Conservation (phyloP, 2,888 invertebrate species). For the Mesorhabditis spiculigera region DNA sequence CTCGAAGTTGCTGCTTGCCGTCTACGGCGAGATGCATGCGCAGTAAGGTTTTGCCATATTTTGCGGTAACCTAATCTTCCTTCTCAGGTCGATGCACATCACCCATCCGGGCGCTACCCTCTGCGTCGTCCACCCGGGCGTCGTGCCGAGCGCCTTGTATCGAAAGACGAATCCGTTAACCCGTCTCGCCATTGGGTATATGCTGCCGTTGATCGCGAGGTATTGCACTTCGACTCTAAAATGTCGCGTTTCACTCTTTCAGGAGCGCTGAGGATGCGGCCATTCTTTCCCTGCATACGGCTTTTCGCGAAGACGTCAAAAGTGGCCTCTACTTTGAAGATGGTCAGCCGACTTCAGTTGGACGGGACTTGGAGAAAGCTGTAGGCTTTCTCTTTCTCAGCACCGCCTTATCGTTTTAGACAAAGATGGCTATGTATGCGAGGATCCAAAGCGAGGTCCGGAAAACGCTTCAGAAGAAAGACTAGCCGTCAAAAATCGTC, state of each 20-base stretch:
- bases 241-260: neutral
- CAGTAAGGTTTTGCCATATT: neutral
- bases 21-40: neutral
- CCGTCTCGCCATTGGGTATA: neutral
- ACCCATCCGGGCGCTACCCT: neutral
- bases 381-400: neutral
- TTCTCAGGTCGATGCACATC: constrained; percentile 1
- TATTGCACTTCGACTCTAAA: neutral
- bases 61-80: neutral
- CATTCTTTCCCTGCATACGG: neutral
- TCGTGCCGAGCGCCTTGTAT: neutral
- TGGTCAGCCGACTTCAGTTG: neutral
- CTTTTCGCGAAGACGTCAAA: neutral
- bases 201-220: neutral
- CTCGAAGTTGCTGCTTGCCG: neutral
- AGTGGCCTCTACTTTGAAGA: neutral
- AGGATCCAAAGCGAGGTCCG: neutral
- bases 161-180: neutral
- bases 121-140: neutral
- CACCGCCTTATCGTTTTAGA: neutral
- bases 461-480: neutral
- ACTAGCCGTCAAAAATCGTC: no score
- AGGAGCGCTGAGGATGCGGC: constrained; percentile 2
- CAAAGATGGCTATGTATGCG: neutral
- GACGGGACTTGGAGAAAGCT: neutral